A percentile compares a stretch with the other conserved stretches of the same genome.
These are phyloP conservation scores for Leucosticte australis DNA, from an alignment of 2,113 vertebrate genomes.

Conservation along the genomic window DNA sequence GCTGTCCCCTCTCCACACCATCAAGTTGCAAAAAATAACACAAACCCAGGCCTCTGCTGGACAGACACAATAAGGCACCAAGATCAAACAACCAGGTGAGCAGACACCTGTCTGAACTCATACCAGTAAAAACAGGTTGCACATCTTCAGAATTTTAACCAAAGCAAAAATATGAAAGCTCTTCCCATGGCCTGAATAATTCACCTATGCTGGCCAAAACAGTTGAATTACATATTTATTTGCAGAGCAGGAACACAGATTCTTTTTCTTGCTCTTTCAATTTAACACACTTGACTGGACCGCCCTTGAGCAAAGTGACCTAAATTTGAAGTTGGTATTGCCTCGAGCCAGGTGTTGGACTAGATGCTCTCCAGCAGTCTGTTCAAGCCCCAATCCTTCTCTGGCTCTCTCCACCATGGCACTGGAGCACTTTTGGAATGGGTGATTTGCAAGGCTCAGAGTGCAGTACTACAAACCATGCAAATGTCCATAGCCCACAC, in stretches of 20 bases:
- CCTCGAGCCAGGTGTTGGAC: background rate
- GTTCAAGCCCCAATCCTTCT: background rate
- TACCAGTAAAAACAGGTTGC: slow-evolving; percentile 33
- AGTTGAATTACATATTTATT: background rate
- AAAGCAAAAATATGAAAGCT: background rate
- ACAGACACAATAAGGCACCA: background rate
- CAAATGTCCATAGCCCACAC: background rate
- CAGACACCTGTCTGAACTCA: slow-evolving; percentile 11
- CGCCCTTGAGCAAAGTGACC: background rate
- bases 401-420: background rate
- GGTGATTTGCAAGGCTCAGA: background rate
- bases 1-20: no score
- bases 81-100: slow-evolving; percentile 26
- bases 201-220: background rate
- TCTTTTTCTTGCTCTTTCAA: slow-evolving; percentile 1
- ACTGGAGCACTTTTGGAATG: background rate
- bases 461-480: background rate
- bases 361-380: background rate
- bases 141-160: background rate
- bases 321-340: slow-evolving; percentile 5
- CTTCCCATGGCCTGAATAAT: background rate
- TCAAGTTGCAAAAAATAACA: background rate
- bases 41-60: background rate
- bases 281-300: background rate
- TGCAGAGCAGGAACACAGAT: background rate